Evolutionary conservation across 2,113 vertebrate species (phyloP), one percentile per base, ranked within the genome.

Genomic region (Nesoenas mayeri): DNA sequence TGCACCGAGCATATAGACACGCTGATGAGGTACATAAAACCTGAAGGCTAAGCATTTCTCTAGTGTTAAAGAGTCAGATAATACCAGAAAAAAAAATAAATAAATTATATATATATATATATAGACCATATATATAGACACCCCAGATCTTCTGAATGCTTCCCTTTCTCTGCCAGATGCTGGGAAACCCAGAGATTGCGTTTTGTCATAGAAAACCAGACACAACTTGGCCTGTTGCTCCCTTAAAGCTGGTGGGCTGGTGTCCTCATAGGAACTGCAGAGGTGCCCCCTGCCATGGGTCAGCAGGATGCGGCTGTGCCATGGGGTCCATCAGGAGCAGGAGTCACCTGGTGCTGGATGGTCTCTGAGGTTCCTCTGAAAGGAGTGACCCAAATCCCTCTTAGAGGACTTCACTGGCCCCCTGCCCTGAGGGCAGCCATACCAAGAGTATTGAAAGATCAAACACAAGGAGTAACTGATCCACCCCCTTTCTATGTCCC

Each of bases 21-120:
- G 36, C 28, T 20, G 34, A 17, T 32, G 56, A 25, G 28, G 31
- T 62, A 64, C 65, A 17, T 36, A 58, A 85, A 79, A 78, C 11
- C 16, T n/a, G 1, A 0, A 0, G 7, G 7, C 14, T 56, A 11
- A 42, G 38, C 20, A 2, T 83, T 48, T 24, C 29, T 60, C 18
- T 81, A 20, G 47, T 38, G 26, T 53, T 67, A 53, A 75, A n/a
- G 15, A 47, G 24, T 54, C 47, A 47, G 38, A 61, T 12, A 67
- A 67, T 24, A 28, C 28, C 47, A 53, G 60, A 6, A 54, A 29
- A 61, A 47, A 67, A 60, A 4, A 9, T n/a, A n/a, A n/a, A n/a
- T n/a, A n/a, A n/a, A n/a, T 8, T 36, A 42, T 15, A 42, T 16
- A 42, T 42, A 44, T 44, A 44, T 47, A 47, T 47, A 5, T 36